Base-by-base conservation (phyloP, 2,797 vertebrate genomes). In the Syndactyla subalaris region DNA sequence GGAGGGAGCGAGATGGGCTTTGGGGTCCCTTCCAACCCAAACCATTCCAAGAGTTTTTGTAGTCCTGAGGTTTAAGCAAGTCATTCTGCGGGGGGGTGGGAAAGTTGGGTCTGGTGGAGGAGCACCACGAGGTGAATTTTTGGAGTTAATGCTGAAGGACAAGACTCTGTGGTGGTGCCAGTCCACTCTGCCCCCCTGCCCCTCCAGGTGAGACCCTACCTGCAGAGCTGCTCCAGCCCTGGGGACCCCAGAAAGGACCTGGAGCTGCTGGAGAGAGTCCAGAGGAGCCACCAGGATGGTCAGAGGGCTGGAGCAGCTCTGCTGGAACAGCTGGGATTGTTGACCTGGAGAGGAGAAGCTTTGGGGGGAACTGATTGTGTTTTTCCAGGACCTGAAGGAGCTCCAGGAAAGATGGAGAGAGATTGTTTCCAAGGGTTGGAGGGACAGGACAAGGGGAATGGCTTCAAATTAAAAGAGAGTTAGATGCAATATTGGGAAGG, bases 51-150 rank as follows among this genome's bases (percentile, higher is more conserved):
- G 59, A 30, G 39, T 29, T 20, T 29, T 39, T 20, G 26, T 13
- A 20, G 16, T 27, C 24, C 36, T 19, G 2, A 55, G n/a, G 23
- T 41, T 80, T 55, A 68, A 59, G 20, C 59, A 46, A 54, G n/a
- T 16, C 16, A 27, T 59, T 51, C n/a, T 32, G 6, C 24, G 36
- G 14, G 10, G 32, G 34, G 11, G 32, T 4, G 14, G 29, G 30
- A 41, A 21, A 58, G 48, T 26, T 36, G 24, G 10, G 23, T 27
- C n/a, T 4, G 22, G 32, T n/a, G 39, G 41, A 45, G 74, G 6
- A n/a, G 46, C 0, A 1, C 10, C 29, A 20, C 1, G 3, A 38
- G 30, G n/a, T 38, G 49, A 57, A 41, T 34, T 63, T 78, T 34
- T n/a, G 23, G 30, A 63, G 58, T 29, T 34, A 14, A 38, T 5